phyloP scores from a whole-genome alignment of 1,140 invertebrate species.

The Venturia canescens region DNA sequence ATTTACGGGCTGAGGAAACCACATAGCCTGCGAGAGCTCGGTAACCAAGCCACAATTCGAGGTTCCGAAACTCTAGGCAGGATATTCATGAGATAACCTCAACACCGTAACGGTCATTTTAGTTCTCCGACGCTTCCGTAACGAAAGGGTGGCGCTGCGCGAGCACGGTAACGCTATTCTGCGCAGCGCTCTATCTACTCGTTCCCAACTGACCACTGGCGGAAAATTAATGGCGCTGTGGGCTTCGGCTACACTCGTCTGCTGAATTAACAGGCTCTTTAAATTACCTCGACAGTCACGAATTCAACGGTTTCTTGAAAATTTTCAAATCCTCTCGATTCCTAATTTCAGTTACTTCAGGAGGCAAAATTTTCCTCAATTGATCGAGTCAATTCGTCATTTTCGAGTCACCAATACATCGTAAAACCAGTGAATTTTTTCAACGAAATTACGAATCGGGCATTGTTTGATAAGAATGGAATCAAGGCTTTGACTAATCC shows the following conservation, averaged over 20 bases:
- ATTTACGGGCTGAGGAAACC: not conserved
- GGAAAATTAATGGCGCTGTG: not conserved
- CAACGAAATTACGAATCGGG: too few species aligned
- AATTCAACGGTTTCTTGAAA: not conserved
- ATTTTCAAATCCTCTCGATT: not conserved
- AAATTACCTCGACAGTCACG: constrained; percentile 7
- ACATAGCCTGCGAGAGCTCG: not conserved
- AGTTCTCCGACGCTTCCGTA: not conserved
- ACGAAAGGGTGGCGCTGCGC: not conserved
- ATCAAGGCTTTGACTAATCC: too few species aligned
- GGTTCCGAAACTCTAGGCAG: not conserved
- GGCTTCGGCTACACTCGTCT: not conserved
- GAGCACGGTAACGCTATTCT: not conserved
- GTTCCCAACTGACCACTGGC: not conserved
- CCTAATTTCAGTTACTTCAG: not conserved
- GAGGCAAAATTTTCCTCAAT: too few species aligned
- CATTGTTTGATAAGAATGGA: too few species aligned
- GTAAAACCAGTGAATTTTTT: too few species aligned
- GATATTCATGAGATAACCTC: constrained; percentile 22
- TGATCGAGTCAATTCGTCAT: too few species aligned
- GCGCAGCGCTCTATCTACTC: not conserved
- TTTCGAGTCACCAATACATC: too few species aligned
- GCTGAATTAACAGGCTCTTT: not conserved
- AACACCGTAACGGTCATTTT: constrained; percentile 2
- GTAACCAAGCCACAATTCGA: not conserved